These are phyloP conservation scores for Caenorhabditis macrosperma DNA, from an alignment of 2,888 invertebrate species.

Conservation along the genomic window DNA sequence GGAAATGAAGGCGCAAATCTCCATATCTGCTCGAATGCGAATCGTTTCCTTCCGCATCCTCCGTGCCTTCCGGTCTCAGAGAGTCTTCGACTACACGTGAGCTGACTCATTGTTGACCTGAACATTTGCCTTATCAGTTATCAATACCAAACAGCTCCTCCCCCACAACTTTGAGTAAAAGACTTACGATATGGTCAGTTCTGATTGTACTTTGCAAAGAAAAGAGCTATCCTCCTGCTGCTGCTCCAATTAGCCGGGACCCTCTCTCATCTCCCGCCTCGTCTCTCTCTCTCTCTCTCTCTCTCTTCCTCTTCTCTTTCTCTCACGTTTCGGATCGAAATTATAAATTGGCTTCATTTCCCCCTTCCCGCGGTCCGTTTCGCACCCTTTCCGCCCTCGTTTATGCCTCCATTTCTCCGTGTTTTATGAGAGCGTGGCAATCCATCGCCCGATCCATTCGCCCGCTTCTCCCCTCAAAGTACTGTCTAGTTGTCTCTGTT, in stretches of 20 bases:
- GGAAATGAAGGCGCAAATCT: no score
- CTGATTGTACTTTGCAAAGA: constrained; percentile 13
- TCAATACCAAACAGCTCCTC: background rate
- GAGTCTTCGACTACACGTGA: no score
- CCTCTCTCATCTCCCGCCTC: constrained; percentile 17
- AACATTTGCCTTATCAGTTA: constrained; percentile 18
- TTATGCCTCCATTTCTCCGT: constrained; percentile 4
- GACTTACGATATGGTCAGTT: background rate
- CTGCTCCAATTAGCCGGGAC: constrained; percentile 19
- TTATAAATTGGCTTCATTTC: constrained; percentile 55
- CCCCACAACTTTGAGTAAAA: background rate
- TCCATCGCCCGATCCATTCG: no score
- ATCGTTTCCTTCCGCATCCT: background rate
- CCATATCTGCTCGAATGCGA: no score
- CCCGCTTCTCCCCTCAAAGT: background rate
- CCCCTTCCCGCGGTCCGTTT: constrained; percentile 11
- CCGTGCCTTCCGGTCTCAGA: no score
- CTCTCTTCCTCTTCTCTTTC: constrained; percentile 22
- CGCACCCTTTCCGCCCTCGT: constrained; percentile 6
- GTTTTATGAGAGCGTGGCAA: no score
- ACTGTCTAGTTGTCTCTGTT: constrained; percentile 43
- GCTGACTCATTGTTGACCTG: constrained; percentile 50
- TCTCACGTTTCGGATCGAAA: constrained; percentile 22
- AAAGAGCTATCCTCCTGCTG: background rate
- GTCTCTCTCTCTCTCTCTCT: constrained; percentile 32